Evolutionary conservation across 2,113 vertebrate species (phyloP).

Genomic region (Nothoprocta perdicaria): DNA sequence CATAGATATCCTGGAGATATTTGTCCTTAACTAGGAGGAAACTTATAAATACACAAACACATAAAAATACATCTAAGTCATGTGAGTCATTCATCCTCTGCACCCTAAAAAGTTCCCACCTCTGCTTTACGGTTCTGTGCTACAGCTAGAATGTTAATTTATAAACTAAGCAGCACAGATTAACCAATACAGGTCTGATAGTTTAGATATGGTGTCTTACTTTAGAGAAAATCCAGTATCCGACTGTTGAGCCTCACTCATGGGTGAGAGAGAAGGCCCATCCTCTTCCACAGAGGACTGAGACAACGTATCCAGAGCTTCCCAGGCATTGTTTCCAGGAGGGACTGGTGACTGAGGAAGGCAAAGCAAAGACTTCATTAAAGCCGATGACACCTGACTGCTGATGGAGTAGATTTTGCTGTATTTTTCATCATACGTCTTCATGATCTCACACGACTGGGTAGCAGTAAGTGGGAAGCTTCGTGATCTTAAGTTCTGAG

Average conservation of each 20-base stretch:
- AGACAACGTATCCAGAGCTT: constrained; percentile 13
- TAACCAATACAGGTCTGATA: neutral
- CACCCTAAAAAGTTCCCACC: neutral
- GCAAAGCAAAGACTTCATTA: constrained; percentile 88
- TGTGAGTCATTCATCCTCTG: neutral
- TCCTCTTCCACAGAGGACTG: constrained; percentile 49
- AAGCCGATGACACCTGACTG: constrained; percentile 88
- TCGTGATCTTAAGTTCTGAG: constrained; percentile 73
- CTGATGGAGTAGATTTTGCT: constrained; percentile 89
- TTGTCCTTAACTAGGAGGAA: neutral
- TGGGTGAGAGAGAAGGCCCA: neutral
- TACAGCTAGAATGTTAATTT: neutral
- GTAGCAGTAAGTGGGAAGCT: constrained; percentile 81
- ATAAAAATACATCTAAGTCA: neutral
- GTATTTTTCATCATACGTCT: constrained; percentile 65
- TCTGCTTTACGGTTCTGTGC: neutral
- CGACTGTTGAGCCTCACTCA: constrained; percentile 34
- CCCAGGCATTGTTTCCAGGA: constrained; percentile 50
- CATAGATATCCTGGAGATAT: neutral
- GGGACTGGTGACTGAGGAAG: constrained; percentile 72
- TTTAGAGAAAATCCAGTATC: constrained; percentile 91
- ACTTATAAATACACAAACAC: neutral
- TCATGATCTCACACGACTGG: constrained; percentile 71
- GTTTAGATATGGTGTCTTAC: constrained; percentile 73
- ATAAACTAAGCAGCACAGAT: neutral